A percentile compares a stretch with the other conserved stretches of the same genome.
phyloP scores from a whole-genome alignment of 2,888 invertebrate genomes.

The Magallana nippona region DNA sequence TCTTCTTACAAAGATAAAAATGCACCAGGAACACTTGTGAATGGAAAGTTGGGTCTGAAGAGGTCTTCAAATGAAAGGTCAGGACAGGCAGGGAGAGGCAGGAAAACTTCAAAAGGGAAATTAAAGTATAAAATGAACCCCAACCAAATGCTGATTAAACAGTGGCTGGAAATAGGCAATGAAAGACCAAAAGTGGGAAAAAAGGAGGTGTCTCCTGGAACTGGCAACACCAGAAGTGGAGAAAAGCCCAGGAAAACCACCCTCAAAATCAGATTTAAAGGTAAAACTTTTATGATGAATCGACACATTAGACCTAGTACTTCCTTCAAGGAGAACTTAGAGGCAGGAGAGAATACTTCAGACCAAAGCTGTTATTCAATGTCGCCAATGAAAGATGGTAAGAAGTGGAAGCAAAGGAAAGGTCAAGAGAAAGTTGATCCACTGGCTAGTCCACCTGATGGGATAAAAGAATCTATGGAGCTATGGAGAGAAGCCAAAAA shows the following conservation, averaged over 20 bases:
- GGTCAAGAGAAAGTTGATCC: neutral
- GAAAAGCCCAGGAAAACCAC: conserved; percentile 19
- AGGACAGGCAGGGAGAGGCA: neutral
- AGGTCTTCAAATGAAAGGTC: conserved; percentile 2
- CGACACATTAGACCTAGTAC: neutral
- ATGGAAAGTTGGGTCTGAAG: neutral
- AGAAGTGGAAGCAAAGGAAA: neutral
- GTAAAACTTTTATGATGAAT: conserved; percentile 25
- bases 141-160: conserved; percentile 32
- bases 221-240: neutral
- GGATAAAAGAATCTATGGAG: neutral
- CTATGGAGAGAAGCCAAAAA: conserved; percentile 7
- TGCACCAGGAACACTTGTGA: neutral
- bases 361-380: neutral
- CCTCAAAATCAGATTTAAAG: conserved; percentile 35
- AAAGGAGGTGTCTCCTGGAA: neutral
- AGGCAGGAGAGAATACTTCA: neutral
- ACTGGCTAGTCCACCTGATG: neutral
- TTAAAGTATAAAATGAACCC: conserved; percentile 1
- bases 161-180: conserved; percentile 23
- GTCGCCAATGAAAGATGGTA: neutral
- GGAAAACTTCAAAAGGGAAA: conserved; percentile 15
- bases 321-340: conserved; percentile 19
- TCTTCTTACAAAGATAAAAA: neutral
- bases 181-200: neutral